Evolutionary conservation across 1,140 invertebrate species (phyloP), one percentile per base, ranked within the genome.

Genomic region (Aleiodes sp.): DNA sequence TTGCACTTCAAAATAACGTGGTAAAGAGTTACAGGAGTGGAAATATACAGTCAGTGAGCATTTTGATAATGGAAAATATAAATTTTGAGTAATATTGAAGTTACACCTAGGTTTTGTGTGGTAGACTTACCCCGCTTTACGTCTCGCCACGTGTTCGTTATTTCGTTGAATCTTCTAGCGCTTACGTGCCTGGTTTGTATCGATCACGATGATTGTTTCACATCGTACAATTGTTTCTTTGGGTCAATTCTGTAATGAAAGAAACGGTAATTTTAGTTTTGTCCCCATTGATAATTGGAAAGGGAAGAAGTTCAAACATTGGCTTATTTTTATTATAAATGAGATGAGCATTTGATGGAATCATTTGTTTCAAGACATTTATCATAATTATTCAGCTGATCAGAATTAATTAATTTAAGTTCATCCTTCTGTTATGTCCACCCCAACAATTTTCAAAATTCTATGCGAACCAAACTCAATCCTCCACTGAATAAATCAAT

Each of bases 81-180:
- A 7, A 52, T 52, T 52, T 16, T 52, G 21, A 24, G 46, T 46
- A 16, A 46, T 16, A 19, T n/a, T n/a, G n/a, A n/a, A 19, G 41
- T 16, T 46, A 19, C 4, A 4, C n/a, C 16, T 8, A 46, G 41
- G 41, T 46, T 19, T 16, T 2, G 12, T 14, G 39, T n/a, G 39
- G 39, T 19, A 31, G 39, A 77, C 81, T 82, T 37, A 84, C 82
- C 82, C 82, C 78, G 82, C 82, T 83, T 84, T 43, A 84, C 73
- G 79, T 83, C 82, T 63, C 76, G 75, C 81, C 81, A 84, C 78
- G 81, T 80, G 74, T 80, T 84, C 82, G 81, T 82, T 76, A 84
- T 83, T 84, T 82, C 81, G 81, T 75, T 72, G 73, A 75, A 68
- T 81, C 68, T 80, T 68, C 68, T 67, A 75, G 67, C 66, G 19